Base-by-base conservation (phyloP, 2,797 vertebrate species). In the Bothrops alternatus region DNA sequence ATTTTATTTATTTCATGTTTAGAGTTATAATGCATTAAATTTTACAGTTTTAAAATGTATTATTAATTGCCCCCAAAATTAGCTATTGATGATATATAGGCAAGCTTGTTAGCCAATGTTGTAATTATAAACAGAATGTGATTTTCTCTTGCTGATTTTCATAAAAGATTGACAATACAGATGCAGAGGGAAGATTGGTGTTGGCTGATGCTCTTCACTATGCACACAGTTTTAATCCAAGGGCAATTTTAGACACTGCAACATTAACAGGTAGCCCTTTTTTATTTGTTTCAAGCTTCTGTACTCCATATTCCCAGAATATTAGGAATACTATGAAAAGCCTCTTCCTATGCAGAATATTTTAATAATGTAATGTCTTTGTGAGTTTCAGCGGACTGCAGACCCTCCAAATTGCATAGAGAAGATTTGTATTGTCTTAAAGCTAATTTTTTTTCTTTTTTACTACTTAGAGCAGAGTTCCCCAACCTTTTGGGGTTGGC, bases 121-220 rank as follows among this genome's bases (percentile, higher is more conserved):
- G 53, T n/a, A 32, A 60, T 91, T 32, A 26, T 7, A 60, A 90
- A 47, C 47, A 85, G 55, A 47, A 78, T 37, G 78, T 94, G 14
- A 94, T 16, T 18, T 91, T 16, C 3, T 92, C 37, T 87, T 25
- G 28, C 14, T 42, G 16, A 47, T 78, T 56, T 91, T 56, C 32
- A 47, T 85, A 50, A 91, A 63, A 99, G 99, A 98, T 99, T 53
- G 99, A 99, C 96, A 99, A 99, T 95, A 99, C 99, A 0, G 99
- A 99, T 87, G 99, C 99, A 0, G 99, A 99, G 95, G 99, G 99
- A 69, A 97, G 99, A 55, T 97, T 99, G 93, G 95, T 99, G 92
- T 97, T 99, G 50, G 99, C 99, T 0, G 99, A 98, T 37, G 99
- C 99, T 0, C 98, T 99, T 86, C 99, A 98, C 95, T 99, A 99